Evolutionary conservation across 2,888 invertebrate species (phyloP).

Genomic region (Cylindroiulus punctatus): DNA sequence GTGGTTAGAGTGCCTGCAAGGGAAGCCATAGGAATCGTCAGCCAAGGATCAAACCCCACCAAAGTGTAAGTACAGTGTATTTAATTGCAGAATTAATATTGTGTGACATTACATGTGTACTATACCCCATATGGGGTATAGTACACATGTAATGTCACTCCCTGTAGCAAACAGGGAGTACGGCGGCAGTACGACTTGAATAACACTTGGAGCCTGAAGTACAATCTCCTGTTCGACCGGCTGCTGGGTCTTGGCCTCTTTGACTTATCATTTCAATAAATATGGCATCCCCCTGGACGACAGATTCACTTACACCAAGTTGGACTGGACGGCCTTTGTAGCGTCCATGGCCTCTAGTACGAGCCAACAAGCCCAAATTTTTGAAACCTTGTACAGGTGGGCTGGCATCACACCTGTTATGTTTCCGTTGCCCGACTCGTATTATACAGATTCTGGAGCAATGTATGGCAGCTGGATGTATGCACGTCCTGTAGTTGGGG

Average conservation of each 20-base stretch:
- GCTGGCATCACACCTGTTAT: not conserved
- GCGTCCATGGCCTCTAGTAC: not conserved
- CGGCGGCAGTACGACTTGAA: not conserved
- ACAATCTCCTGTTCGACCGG: not conserved
- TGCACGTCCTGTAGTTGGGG: conserved; percentile 6
- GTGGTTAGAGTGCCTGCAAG: too few relatives aligned
- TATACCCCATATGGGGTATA: too few relatives aligned
- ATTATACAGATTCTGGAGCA: not conserved
- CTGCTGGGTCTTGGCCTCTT: conserved; percentile 11
- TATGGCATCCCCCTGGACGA: conserved; percentile 5
- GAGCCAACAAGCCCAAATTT: not conserved
- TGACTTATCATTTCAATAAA: not conserved
- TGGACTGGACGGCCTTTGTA: not conserved
- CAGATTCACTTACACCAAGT: not conserved
- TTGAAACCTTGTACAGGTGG: not conserved
- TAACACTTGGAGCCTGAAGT: conserved; percentile 44
- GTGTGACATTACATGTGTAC: too few relatives aligned
- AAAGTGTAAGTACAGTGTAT: too few relatives aligned
- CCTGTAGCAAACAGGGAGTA: too few relatives aligned
- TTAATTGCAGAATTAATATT: too few relatives aligned
- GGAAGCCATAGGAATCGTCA: too few relatives aligned
- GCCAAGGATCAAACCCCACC: too few relatives aligned
- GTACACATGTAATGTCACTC: too few relatives aligned
- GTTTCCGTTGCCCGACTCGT: not conserved
- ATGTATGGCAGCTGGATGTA: not conserved